phyloP scores from a whole-genome alignment of 92 coral and sea anemone genomes.

The Blastomussa wellsi region DNA sequence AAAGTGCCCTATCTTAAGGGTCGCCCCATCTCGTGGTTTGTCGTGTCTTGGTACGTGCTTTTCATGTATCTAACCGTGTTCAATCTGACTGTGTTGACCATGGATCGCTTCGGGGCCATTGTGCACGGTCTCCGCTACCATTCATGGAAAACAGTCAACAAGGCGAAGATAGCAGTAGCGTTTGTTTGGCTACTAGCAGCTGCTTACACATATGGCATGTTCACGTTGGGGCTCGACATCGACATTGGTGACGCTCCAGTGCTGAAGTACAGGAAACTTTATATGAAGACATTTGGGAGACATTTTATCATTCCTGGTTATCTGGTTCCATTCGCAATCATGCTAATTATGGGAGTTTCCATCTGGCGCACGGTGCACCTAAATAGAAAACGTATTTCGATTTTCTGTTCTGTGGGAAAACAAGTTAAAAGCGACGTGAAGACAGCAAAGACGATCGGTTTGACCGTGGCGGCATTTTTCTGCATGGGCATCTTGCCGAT shows the following conservation, averaged over 20 bases:
- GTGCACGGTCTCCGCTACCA: constrained; percentile 73
- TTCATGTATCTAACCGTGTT: constrained; percentile 64
- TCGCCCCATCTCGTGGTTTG: constrained; percentile 55
- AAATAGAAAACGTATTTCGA: constrained; percentile 15
- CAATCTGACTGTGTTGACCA: constrained; percentile 59
- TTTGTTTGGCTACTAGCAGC: constrained; percentile 56
- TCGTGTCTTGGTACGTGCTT: constrained; percentile 53
- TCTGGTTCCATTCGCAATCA: constrained; percentile 54
- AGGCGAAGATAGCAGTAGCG: constrained; percentile 56
- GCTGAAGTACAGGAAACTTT: constrained; percentile 53
- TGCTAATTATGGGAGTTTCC: constrained; percentile 45
- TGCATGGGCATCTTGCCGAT: constrained; percentile 73
- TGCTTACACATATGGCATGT: constrained; percentile 54
- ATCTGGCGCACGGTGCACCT: constrained; percentile 55
- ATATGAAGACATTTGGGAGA: constrained; percentile 65
- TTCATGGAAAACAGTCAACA: constrained; percentile 69
- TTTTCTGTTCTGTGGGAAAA: constrained; percentile 36
- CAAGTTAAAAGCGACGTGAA: constrained; percentile 49
- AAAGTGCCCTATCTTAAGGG: constrained; percentile 55
- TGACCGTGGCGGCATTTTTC: constrained; percentile 62
- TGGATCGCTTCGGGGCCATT: constrained; percentile 83
- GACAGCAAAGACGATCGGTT: constrained; percentile 75
- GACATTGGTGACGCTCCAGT: constrained; percentile 67
- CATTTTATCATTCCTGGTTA: constrained; percentile 62
- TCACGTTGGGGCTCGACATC: constrained; percentile 54